Conservation (phyloP, 2,113 vertebrate genomes). For the Apodemus sylvaticus region DNA sequence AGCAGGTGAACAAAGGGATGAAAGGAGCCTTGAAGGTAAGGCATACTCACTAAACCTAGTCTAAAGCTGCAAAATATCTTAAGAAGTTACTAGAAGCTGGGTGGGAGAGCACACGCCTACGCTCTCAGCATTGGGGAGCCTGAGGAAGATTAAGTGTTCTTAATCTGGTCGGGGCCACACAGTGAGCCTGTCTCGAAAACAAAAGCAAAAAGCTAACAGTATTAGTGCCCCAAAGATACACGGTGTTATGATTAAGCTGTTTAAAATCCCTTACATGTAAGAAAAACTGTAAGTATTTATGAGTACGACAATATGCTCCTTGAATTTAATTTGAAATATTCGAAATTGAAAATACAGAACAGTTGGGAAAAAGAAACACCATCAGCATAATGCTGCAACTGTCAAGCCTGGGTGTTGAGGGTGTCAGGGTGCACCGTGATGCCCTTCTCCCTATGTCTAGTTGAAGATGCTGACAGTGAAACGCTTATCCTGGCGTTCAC, state of each 20-base stretch:
- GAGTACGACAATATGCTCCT: not conserved
- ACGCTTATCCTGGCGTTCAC: too few species aligned
- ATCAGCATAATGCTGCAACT: not conserved
- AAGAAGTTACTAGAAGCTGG: not conserved
- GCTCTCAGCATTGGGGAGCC: not conserved
- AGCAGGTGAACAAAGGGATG: not conserved
- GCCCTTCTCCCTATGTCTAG: not conserved
- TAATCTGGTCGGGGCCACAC: not conserved
- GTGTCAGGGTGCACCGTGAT: not conserved
- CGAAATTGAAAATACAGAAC: not conserved
- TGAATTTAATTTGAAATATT: not conserved
- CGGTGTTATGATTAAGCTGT: not conserved
- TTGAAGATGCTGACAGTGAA: not conserved
- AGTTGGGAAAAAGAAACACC: not conserved
- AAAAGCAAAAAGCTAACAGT: not conserved
- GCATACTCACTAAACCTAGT: not conserved
- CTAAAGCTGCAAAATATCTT: not conserved
- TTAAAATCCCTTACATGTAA: conserved; percentile 5
- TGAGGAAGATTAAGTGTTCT: not conserved
- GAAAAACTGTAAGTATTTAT: not conserved
- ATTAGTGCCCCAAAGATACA: not conserved
- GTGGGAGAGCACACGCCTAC: too few species aligned
- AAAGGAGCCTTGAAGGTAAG: not conserved
- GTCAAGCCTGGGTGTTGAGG: not conserved
- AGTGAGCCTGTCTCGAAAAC: not conserved